These are phyloP conservation scores for Pteropus rufus DNA, from an alignment of 2,797 vertebrate species.

Conservation along the genomic window DNA sequence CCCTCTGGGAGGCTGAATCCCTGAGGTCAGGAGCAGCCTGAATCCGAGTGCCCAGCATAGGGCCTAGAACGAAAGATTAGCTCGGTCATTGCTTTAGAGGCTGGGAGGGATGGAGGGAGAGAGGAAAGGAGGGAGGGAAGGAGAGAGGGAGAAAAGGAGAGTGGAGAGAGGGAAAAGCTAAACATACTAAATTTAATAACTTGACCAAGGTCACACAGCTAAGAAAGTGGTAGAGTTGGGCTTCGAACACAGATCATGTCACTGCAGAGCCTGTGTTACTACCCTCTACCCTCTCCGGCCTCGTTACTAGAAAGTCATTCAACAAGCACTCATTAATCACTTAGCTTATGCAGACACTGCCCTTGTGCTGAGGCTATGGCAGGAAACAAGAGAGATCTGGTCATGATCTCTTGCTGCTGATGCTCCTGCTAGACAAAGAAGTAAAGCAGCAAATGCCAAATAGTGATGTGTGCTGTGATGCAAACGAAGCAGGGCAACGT, in stretches of 20 bases:
- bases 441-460: neutral
- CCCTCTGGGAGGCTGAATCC: rapidly evolving
- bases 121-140: neutral
- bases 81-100: neutral
- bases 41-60: neutral
- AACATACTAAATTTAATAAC: neutral
- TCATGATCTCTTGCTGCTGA: neutral
- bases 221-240: neutral
- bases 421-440: neutral
- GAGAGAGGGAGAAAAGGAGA: too few relatives aligned
- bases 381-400: neutral
- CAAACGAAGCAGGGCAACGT: neutral
- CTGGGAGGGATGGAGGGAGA: neutral
- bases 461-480: too few relatives aligned
- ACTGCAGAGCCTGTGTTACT: neutral
- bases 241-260: neutral
- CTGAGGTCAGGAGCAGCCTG: neutral
- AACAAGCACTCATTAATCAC: neutral
- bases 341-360: neutral
- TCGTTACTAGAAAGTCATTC: neutral
- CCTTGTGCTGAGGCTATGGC: neutral
- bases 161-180: neutral
- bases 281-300: too few relatives aligned
- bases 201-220: neutral
- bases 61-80: neutral